These are phyloP conservation scores for Meriones unguiculatus DNA, from an alignment of 2,113 vertebrate species.

Conservation along the genomic window DNA sequence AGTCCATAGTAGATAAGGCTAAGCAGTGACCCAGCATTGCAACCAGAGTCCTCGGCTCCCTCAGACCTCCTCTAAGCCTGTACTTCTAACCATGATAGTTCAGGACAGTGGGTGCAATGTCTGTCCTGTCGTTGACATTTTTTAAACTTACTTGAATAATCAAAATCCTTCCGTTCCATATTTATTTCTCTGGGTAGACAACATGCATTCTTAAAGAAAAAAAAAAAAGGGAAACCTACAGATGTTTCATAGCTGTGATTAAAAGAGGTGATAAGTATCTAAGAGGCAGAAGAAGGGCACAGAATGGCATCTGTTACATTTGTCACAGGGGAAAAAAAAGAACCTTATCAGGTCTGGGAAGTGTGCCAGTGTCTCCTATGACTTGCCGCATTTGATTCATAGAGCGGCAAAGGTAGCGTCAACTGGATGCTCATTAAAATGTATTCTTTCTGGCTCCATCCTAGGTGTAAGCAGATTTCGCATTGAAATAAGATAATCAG, in stretches of 20 bases:
- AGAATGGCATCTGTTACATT: background rate
- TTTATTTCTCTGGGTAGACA: background rate
- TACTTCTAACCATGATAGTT: background rate
- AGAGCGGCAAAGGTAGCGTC: background rate
- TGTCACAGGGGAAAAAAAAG: background rate
- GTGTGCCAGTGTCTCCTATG: background rate
- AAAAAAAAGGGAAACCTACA: conserved; percentile 3
- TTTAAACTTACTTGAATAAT: background rate
- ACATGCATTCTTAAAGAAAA: conserved; percentile 18
- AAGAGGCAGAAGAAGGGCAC: background rate
- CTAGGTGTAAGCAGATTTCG: conserved; percentile 23
- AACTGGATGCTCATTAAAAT: conserved; percentile 13
- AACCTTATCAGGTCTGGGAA: background rate
- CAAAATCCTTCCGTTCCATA: conserved; percentile 18
- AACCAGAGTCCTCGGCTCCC: background rate
- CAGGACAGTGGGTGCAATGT: background rate
- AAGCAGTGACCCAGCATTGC: background rate
- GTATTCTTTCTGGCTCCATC: background rate
- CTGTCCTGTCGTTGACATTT: background rate
- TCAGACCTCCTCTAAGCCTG: background rate
- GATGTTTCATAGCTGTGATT: conserved; percentile 34
- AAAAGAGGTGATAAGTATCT: background rate
- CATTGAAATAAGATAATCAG: conserved; percentile 29
- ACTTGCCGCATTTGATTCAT: background rate
- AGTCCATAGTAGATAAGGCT: background rate